These are phyloP conservation scores for Drosophila yooni DNA, from an alignment of 2,888 invertebrate species.

Conservation along the genomic window DNA sequence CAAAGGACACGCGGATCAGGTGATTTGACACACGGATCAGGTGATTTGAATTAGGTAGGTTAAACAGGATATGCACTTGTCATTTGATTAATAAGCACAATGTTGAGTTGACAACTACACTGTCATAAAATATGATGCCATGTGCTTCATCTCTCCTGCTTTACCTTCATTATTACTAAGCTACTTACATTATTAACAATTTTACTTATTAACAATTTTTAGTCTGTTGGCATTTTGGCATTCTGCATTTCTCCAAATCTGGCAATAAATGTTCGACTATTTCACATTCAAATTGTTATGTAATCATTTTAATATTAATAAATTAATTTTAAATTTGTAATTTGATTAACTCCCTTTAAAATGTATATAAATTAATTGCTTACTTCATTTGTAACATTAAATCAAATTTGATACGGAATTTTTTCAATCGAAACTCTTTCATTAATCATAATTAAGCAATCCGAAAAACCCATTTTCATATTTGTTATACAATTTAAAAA, in stretches of 20 bases:
- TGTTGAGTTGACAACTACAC: conserved; percentile 1
- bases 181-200: background rate
- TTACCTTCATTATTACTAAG: background rate
- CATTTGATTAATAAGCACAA: conserved; percentile 50
- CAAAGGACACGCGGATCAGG: conserved; percentile 41
- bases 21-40: conserved; percentile 17
- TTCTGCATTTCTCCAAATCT: background rate
- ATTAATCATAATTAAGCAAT: too few species aligned
- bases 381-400: background rate
- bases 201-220: too few species aligned
- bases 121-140: background rate
- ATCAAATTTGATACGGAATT: background rate
- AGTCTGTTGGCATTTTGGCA: too few species aligned
- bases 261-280: accelerated
- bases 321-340: background rate
- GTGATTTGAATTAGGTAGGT: conserved; percentile 1
- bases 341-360: background rate
- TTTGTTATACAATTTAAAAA: background rate
- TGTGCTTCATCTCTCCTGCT: background rate
- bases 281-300: too few species aligned
- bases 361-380: background rate
- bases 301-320: too few species aligned
- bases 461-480: background rate
- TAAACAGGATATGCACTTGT: background rate
- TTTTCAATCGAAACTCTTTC: background rate